These are phyloP conservation scores for Pomacea canaliculata DNA, from an alignment of 2,888 invertebrate genomes.

Conservation along the genomic window DNA sequence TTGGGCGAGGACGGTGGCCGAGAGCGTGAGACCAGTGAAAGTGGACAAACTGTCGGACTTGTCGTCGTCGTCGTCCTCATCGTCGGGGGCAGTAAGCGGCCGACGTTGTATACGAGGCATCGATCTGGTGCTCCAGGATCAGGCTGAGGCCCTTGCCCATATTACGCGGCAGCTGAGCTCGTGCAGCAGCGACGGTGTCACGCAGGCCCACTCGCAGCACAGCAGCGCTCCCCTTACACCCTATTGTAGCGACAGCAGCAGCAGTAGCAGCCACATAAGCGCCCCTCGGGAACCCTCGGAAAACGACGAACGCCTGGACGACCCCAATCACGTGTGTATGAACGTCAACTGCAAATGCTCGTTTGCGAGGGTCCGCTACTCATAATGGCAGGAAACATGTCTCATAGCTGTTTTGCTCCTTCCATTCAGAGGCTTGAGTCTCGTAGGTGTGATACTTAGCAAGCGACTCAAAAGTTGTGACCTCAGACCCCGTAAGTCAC, in stretches of 20 bases:
- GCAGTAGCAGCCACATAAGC: background rate
- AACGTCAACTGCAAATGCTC: slow-evolving; percentile 8
- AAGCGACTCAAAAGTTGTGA: too few relatives aligned
- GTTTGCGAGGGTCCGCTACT: too few relatives aligned
- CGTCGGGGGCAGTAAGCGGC: background rate
- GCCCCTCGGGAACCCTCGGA: slow-evolving; percentile 3
- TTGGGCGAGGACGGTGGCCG: background rate
- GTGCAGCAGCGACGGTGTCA: too few relatives aligned
- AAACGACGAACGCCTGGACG: slow-evolving; percentile 14
- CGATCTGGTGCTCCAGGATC: background rate
- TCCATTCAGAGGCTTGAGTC: too few relatives aligned
- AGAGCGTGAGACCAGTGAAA: background rate
- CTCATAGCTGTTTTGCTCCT: too few relatives aligned
- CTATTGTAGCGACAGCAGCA: background rate
- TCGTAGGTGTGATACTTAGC: too few relatives aligned
- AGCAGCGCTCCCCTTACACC: too few relatives aligned
- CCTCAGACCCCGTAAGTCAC: too few relatives aligned
- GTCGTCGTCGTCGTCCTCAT: background rate
- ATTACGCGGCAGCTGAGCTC: background rate
- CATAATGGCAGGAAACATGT: too few relatives aligned
- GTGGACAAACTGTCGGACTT: background rate
- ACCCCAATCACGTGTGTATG: slow-evolving; percentile 8
- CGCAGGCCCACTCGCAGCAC: too few relatives aligned
- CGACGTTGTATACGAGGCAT: background rate
- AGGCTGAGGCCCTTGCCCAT: background rate